Evolutionary conservation across 2,888 invertebrate genomes (phyloP).

Genomic region (Autographa gamma): DNA sequence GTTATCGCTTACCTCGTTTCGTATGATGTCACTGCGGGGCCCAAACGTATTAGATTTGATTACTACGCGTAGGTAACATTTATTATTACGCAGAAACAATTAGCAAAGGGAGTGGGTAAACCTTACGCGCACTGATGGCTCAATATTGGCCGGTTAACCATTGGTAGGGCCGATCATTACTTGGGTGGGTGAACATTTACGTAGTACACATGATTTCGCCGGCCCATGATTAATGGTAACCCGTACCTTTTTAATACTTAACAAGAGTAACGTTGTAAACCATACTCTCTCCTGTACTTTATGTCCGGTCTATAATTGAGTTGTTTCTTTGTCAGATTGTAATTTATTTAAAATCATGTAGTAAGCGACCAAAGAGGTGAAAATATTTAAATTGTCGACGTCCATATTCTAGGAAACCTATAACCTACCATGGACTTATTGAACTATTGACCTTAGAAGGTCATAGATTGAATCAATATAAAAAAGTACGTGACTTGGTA

Average conservation of each 20-base stretch:
- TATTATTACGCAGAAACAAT: slow-evolving; percentile 57
- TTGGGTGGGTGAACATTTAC: slow-evolving; percentile 46
- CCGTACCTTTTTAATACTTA: slow-evolving; percentile 50
- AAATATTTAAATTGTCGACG: too few relatives aligned
- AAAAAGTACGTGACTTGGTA: too few relatives aligned
- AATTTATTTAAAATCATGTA: slow-evolving; percentile 25
- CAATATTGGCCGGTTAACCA: slow-evolving; percentile 48
- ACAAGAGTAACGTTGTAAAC: slow-evolving; percentile 39
- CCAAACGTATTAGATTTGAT: slow-evolving; percentile 55
- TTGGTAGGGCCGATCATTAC: slow-evolving; percentile 33
- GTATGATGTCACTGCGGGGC: slow-evolving; percentile 44
- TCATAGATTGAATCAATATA: too few relatives aligned
- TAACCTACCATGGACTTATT: too few relatives aligned
- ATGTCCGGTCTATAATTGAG: slow-evolving; percentile 34
- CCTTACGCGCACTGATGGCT: slow-evolving; percentile 36
- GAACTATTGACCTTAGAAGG: too few relatives aligned
- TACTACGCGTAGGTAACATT: slow-evolving; percentile 39
- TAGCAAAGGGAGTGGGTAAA: slow-evolving; percentile 44
- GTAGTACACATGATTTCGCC: slow-evolving; percentile 45
- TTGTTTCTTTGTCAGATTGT: slow-evolving; percentile 27
- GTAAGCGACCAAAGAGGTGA: slow-evolving; percentile 20
- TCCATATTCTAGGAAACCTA: too few relatives aligned
- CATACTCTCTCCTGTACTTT: slow-evolving; percentile 24
- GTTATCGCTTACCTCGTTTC: slow-evolving; percentile 53
- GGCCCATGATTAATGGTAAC: slow-evolving; percentile 41